These are phyloP conservation scores for Caenorhabditis elegans DNA, from an alignment of 1,140 invertebrate species.

Conservation along the genomic window DNA sequence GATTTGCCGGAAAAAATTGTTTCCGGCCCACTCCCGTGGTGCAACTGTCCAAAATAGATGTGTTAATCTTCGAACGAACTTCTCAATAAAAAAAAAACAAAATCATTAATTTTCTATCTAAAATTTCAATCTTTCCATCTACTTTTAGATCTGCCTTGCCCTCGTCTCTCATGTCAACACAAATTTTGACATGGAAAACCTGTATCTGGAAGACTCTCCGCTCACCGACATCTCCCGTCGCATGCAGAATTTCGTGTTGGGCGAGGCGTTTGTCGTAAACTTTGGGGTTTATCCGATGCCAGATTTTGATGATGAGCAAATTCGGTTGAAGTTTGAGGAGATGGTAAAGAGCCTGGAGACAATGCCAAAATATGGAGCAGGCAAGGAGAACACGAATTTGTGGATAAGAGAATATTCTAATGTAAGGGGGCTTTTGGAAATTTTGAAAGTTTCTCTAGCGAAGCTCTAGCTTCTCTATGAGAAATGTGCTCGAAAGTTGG, in stretches of 20 bases:
- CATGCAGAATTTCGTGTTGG: conserved; percentile 61
- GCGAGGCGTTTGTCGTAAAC: conserved; percentile 61
- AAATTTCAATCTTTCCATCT: conserved; percentile 6
- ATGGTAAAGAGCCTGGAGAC: conserved; percentile 58
- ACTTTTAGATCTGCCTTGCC: conserved; percentile 50
- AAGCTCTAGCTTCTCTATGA: neutral
- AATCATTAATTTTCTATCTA: neutral
- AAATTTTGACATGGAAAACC: conserved; percentile 63
- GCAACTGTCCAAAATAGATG: too few relatives aligned
- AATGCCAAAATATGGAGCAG: conserved; percentile 56
- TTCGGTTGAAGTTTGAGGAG: conserved; percentile 49
- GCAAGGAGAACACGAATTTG: conserved; percentile 53
- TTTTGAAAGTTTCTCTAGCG: neutral
- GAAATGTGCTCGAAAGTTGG: conserved; percentile 20
- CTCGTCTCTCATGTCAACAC: conserved; percentile 61
- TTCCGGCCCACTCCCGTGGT: too few relatives aligned
- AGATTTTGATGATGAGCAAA: conserved; percentile 49
- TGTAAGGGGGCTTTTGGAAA: too few relatives aligned
- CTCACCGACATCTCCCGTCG: conserved; percentile 59
- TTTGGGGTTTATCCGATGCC: conserved; percentile 58
- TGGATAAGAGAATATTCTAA: conserved; percentile 58
- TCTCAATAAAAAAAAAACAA: too few relatives aligned
- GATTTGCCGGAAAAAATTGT: too few relatives aligned
- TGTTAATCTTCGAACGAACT: too few relatives aligned
- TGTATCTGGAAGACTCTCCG: conserved; percentile 58